Percentiles rank a stretch among this genome's conserved stretches.
Evolutionary conservation across 1,140 invertebrate genomes (phyloP).

Genomic region (Leptinotarsa texana): DNA sequence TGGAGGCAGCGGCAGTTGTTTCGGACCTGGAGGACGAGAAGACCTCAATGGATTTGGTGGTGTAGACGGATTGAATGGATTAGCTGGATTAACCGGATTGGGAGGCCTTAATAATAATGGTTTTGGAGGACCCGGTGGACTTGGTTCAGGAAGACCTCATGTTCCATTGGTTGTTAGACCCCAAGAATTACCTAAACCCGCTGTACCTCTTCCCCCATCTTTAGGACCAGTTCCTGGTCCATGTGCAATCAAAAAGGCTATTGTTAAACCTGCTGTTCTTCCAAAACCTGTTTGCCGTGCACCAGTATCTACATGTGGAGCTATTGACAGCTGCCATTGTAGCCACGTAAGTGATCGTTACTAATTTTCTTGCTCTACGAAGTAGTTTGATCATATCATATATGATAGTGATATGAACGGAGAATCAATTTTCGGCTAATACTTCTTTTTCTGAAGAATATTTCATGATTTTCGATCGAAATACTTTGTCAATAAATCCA

Average conservation of each 20-base stretch:
- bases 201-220: not conserved
- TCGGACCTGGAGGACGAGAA: no score
- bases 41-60: no score
- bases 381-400: not conserved
- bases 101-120: not conserved
- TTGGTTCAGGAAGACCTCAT: not conserved
- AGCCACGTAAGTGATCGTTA: constrained; percentile 12
- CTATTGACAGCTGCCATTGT: not conserved
- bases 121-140: not conserved
- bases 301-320: not conserved
- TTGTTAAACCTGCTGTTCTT: constrained; percentile 25
- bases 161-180: constrained; percentile 22
- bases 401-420: not conserved
- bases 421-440: not conserved
- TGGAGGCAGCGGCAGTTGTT: no score
- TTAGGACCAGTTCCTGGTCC: constrained; percentile 12
- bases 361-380: not conserved
- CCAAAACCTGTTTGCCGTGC: constrained; percentile 19
- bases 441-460: no score
- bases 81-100: not conserved
- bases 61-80: no score
- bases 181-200: constrained; percentile 18
- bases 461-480: not conserved
- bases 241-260: constrained; percentile 27
- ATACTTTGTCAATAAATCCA: no score